A percentile compares a stretch with the other conserved stretches of the same genome.
Evolutionary conservation across 2,888 invertebrate genomes (phyloP).

Genomic region (Minunthozetes semirufus): DNA sequence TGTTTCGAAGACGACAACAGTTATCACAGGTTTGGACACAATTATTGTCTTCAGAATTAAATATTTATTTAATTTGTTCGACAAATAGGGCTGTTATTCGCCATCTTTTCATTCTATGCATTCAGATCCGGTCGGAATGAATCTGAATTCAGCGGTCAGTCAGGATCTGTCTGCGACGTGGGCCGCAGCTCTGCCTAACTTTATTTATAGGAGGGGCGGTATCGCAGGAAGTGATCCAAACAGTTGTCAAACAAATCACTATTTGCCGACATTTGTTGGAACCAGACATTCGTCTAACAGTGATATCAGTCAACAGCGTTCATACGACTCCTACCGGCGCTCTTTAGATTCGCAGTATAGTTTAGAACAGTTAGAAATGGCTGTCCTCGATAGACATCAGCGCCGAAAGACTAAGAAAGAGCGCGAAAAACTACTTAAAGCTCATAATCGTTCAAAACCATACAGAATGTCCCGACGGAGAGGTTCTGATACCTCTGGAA

Average conservation of each 20-base stretch:
- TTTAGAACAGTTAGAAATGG: conserved; percentile 40
- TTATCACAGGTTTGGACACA: conserved; percentile 49
- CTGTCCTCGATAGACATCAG: conserved; percentile 37
- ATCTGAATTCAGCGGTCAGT: conserved; percentile 61
- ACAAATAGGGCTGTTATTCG: conserved; percentile 63
- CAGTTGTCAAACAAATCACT: background rate
- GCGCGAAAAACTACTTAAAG: conserved; percentile 35
- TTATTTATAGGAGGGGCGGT: conserved; percentile 75
- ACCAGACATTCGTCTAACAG: conserved; percentile 40
- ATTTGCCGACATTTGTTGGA: conserved; percentile 26
- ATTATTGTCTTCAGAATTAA: conserved; percentile 45
- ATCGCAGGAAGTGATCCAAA: conserved; percentile 54
- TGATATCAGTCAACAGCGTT: conserved; percentile 37
- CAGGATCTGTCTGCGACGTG: conserved; percentile 84
- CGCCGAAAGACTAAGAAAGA: conserved; percentile 41
- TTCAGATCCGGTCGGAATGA: conserved; percentile 73
- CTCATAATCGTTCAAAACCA: conserved; percentile 37
- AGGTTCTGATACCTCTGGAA: conserved; percentile 39
- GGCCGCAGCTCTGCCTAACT: conserved; percentile 80
- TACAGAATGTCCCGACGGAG: conserved; percentile 38
- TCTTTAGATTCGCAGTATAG: conserved; percentile 40
- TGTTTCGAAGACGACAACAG: conserved; percentile 77
- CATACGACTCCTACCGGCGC: conserved; percentile 37
- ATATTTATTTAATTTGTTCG: no score
- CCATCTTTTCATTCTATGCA: conserved; percentile 78